A percentile compares a stretch with the other conserved stretches of the same genome.
These are phyloP conservation scores for Mugil cephalus DNA, from an alignment of 2,113 vertebrate species.

Conservation along the genomic window DNA sequence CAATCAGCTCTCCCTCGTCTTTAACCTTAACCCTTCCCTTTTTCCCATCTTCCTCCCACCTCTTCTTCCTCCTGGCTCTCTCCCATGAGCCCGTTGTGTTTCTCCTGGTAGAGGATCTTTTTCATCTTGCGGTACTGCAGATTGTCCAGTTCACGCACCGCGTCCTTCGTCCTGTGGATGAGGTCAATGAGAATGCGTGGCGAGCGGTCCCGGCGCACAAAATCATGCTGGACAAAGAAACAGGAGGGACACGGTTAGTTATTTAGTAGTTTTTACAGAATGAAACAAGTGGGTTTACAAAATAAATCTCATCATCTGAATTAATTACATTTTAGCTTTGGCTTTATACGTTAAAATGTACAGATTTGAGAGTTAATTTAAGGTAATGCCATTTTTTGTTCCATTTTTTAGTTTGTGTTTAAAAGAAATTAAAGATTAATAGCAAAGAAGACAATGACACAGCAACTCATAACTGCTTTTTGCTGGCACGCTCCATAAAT, in stretches of 20 bases:
- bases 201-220: conserved; percentile 92
- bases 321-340: no score
- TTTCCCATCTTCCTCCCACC: conserved; percentile 66
- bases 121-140: conserved; percentile 99
- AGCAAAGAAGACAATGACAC: no score
- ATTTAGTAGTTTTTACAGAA: not conserved
- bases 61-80: conserved; percentile 97
- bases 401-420: no score
- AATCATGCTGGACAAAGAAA: conserved; percentile 88
- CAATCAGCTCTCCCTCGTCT: not conserved
- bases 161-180: conserved; percentile 98
- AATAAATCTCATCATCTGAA: no score
- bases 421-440: no score
- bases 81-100: conserved; percentile 91
- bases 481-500: no score
- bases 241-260: not conserved
- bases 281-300: no score
- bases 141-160: conserved; percentile 96
- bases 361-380: no score
- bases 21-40: not conserved
- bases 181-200: conserved; percentile 92
- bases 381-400: no score
- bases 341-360: no score
- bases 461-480: no score
- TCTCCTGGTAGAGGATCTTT: conserved; percentile 99